Evolutionary conservation across 64 coral and sea anemone species (phyloP), one percentile per base, ranked within the genome.

Genomic region (Dendronephthya gigantea): DNA sequence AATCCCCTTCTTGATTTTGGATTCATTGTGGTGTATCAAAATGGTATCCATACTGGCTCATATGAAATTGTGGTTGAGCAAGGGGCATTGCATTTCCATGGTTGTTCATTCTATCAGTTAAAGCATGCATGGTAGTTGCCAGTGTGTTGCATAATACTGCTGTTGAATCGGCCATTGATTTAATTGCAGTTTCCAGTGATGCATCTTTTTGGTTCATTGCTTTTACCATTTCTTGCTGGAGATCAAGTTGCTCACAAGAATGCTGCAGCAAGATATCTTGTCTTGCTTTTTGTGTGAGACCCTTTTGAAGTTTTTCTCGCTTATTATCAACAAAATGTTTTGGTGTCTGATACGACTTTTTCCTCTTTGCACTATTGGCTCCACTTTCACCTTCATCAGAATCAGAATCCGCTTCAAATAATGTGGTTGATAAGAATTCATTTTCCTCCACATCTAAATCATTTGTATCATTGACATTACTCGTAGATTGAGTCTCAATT

Each of bases 161-260:
- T 83, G 82, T 50, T 39, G 86, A 88, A 88, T 88, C 90, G 40
- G 86, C 90, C 90, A 88, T 92, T 51, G 68, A 81, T 88, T 85
- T 92, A 33, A 88, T 85, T 81, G 86, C 85, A 47, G 81, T 68
- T 35, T 92, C 68, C 19, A 92, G 30, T 29, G 82, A 43, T 14
- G 88, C 85, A 92, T 92, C 90, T 88, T 88, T 68, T 75, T 74
- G 68, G 17, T 85, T 87, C 82, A 92, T 31, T 84, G 81, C 35
- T 79, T 72, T 66, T 45, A 88, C 33, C 86, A 92, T 84, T 47
- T 86, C 68, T 68, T 84, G 55, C 68, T 84, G 81, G 39, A 90
- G 55, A 49, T 84, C 40, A 9, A 85, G 82, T 83, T 89, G 74
- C 23, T 72, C 84, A 48, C 83, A 83, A 7, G 29, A 89, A 75